Base-by-base conservation (phyloP, 2,113 vertebrate species). In the Festucalex cinctus region DNA sequence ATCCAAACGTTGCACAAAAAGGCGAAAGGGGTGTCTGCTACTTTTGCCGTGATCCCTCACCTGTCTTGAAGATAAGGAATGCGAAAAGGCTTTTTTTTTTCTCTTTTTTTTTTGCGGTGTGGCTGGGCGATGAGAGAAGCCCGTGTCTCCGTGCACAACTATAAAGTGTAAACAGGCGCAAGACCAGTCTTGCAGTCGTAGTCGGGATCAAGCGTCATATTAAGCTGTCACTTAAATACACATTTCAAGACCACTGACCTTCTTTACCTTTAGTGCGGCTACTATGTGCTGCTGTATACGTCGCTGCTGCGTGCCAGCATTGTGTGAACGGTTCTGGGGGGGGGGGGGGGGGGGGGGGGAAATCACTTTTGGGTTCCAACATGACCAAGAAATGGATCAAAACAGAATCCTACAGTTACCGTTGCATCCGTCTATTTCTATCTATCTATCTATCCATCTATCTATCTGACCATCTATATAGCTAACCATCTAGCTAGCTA, bases 71-170 rank as follows among this genome's bases (percentile, higher is more conserved):
- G 56, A 75, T 49, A 59, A 80, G 36, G 61, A 72, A 60, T 60
- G 66, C 9, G 71, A 76, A 68, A 79, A 83, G 80, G 69, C 65
- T 10, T 79, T 85, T 86, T 84, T 85, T 63, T 71, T n/a, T n/a
- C n/a, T n/a, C n/a, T n/a, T n/a, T n/a, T n/a, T 85, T 86, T 84
- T 85, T 63, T 71, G 48, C 59, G 66, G 53, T 12, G 39, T 66
- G 67, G 65, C 68, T 48, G 32, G 24, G 67, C 3, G 1, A 32
- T 78, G 48, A 9, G 49, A 73, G 51, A 62, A 43, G 26, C 37
- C 53, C 28, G 54, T 17, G 13, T 64, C 61, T 37, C 46, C 36
- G 43, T 64, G 68, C 49, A 62, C 65, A 82, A 76, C 71, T 67
- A 2, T 4, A 20, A 32, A 35, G 44, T n/a, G 8, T 63, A 78